These are phyloP conservation scores for Apodemus sylvaticus DNA, from an alignment of 2,113 vertebrate species.

Conservation along the genomic window DNA sequence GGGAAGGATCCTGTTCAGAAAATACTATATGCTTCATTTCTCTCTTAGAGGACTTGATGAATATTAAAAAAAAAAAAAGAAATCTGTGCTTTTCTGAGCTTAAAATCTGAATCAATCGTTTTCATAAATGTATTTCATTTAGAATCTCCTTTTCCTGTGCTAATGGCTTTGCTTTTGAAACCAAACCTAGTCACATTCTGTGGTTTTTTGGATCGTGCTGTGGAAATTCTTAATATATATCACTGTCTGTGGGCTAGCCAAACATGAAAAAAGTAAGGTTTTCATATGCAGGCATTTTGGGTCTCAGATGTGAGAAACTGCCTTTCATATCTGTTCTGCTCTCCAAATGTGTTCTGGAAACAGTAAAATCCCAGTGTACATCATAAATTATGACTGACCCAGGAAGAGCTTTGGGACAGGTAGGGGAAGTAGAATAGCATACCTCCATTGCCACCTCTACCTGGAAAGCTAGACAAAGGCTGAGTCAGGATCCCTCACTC, in stretches of 20 bases:
- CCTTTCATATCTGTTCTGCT: background rate
- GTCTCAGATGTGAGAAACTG: background rate
- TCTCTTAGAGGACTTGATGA: background rate
- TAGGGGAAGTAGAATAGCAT: background rate
- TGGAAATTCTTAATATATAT: slow-evolving; percentile 3
- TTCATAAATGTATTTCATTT: slow-evolving; percentile 30
- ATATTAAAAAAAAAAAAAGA: slow-evolving; percentile 47
- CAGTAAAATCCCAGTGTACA: background rate
- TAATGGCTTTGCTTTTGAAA: background rate
- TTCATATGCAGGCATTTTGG: background rate
- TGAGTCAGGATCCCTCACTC: background rate
- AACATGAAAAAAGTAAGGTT: background rate
- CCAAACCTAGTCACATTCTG: background rate
- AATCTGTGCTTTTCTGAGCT: slow-evolving; percentile 1
- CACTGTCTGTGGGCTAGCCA: background rate
- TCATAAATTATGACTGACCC: background rate
- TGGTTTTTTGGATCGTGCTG: background rate
- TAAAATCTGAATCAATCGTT: slow-evolving; percentile 19
- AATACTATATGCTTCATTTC: slow-evolving; percentile 12
- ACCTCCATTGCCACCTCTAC: background rate
- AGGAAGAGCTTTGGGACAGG: background rate
- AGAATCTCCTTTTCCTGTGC: background rate
- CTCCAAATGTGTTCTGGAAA: background rate
- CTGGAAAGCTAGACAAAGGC: background rate
- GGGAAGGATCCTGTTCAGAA: background rate